phyloP scores from a whole-genome alignment of 37 sponge, comb jelly and placozoan species.

The Cliona cf. orientalis region DNA sequence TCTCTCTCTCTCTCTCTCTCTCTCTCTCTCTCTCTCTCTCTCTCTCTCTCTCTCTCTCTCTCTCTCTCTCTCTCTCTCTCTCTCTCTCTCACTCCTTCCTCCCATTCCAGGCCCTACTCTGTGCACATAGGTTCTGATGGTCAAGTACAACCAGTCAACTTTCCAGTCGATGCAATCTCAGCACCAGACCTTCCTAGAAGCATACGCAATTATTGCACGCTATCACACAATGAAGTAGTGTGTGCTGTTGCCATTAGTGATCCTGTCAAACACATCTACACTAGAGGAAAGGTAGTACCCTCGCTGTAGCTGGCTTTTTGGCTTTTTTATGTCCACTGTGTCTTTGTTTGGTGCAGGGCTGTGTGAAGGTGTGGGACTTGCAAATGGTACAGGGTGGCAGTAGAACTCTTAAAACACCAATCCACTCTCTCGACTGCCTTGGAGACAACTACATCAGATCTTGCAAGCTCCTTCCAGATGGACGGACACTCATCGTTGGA shows the following conservation, averaged over 20 bases:
- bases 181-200: slow-evolving; percentile 67
- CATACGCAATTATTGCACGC: slow-evolving; percentile 52
- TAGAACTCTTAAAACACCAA: slow-evolving; percentile 58
- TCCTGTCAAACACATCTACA: slow-evolving; percentile 84
- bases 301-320: not conserved
- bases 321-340: too few species aligned
- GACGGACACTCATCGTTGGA: slow-evolving; percentile 90
- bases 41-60: not conserved
- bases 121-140: slow-evolving; percentile 58
- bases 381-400: slow-evolving; percentile 22
- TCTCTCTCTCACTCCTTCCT: not conserved
- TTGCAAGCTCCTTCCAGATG: slow-evolving; percentile 96
- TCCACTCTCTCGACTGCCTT: slow-evolving; percentile 83
- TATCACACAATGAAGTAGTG: slow-evolving; percentile 94
- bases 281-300: slow-evolving; percentile 85
- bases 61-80: too few species aligned
- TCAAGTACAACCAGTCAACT: slow-evolving; percentile 59
- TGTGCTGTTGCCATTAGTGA: slow-evolving; percentile 94
- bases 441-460: slow-evolving; percentile 97
- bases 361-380: slow-evolving; percentile 96
- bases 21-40: not conserved
- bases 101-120: slow-evolving; percentile 56
- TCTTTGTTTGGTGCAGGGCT: slow-evolving; percentile 50
- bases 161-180: slow-evolving; percentile 59
- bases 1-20: not conserved